Percentiles rank a stretch among this genome's conserved stretches.
phyloP scores from a whole-genome alignment of 2,888 invertebrate genomes.

The Flexamia atlantica region DNA sequence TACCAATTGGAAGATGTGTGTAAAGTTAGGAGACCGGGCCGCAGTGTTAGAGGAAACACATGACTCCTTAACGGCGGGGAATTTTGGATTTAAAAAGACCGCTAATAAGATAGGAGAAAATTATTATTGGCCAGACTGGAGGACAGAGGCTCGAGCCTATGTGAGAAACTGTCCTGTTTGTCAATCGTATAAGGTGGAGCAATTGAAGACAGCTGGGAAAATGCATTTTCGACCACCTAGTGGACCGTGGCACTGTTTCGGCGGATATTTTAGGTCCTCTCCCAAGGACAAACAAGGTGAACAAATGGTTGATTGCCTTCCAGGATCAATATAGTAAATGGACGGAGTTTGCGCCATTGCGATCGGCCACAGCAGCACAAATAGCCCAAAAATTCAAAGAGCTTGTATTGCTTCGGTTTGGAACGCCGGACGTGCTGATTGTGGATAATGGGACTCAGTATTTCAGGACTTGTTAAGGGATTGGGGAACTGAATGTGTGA shows the following conservation, averaged over 20 bases:
- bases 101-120: background rate
- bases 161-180: constrained; percentile 20
- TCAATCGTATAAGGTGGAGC: constrained; percentile 14
- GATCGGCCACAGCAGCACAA: constrained; percentile 66
- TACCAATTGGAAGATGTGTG: constrained; percentile 7
- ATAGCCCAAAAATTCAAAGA: background rate
- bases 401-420: constrained; percentile 1
- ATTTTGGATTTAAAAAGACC: constrained; percentile 27
- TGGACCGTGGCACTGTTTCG: constrained; percentile 56
- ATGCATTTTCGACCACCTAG: constrained; percentile 22
- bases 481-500: constrained; percentile 65
- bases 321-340: constrained; percentile 71
- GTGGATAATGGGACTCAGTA: constrained; percentile 40
- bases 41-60: background rate
- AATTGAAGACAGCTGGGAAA: constrained; percentile 18
- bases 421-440: constrained; percentile 20
- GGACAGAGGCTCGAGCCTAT: background rate
- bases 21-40: background rate
- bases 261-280: constrained; percentile 71
- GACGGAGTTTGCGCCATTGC: constrained; percentile 67
- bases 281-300: constrained; percentile 69
- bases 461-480: constrained; percentile 10
- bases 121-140: constrained; percentile 39
- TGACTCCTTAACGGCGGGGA: constrained; percentile 16
- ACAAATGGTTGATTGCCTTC: constrained; percentile 69